A percentile compares a stretch with the other conserved stretches of the same genome.
phyloP scores from a whole-genome alignment of 1,140 invertebrate species.

The Drosophila ohnishii region DNA sequence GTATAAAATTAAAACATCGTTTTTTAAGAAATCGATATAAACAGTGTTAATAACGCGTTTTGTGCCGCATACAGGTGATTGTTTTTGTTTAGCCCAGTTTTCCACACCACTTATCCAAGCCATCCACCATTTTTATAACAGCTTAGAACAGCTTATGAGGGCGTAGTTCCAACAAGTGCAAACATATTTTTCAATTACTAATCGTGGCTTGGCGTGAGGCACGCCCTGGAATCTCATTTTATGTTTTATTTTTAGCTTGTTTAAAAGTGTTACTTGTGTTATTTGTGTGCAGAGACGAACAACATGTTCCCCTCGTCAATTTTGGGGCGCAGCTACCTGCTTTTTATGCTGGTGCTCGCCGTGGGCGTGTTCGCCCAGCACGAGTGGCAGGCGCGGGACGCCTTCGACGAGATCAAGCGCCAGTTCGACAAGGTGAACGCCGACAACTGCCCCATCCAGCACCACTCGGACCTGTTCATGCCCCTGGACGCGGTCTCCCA shows the following conservation, averaged over 20 bases:
- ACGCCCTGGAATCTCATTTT: slow-evolving; percentile 32
- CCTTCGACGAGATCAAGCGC: slow-evolving; percentile 93
- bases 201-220: slow-evolving; percentile 44
- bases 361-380: slow-evolving; percentile 92
- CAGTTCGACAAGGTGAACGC: slow-evolving; percentile 91
- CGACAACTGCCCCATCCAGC: slow-evolving; percentile 95
- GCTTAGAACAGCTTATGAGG: slow-evolving; percentile 49
- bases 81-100: neutral
- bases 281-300: slow-evolving; percentile 11
- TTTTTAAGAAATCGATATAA: neutral
- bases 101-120: neutral
- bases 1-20: neutral
- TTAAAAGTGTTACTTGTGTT: slow-evolving; percentile 20
- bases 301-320: slow-evolving; percentile 60
- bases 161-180: slow-evolving; percentile 79
- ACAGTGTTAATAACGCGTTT: neutral
- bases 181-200: slow-evolving; percentile 67
- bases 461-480: slow-evolving; percentile 92
- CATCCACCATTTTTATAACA: neutral
- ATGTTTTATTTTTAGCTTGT: slow-evolving; percentile 32
- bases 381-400: slow-evolving; percentile 94
- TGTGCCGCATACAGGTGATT: neutral
- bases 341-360: slow-evolving; percentile 70
- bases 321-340: slow-evolving; percentile 72
- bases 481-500: slow-evolving; percentile 93